Evolutionary conservation across 2,888 invertebrate genomes (phyloP).

Genomic region (Ypsolopha scabrella): DNA sequence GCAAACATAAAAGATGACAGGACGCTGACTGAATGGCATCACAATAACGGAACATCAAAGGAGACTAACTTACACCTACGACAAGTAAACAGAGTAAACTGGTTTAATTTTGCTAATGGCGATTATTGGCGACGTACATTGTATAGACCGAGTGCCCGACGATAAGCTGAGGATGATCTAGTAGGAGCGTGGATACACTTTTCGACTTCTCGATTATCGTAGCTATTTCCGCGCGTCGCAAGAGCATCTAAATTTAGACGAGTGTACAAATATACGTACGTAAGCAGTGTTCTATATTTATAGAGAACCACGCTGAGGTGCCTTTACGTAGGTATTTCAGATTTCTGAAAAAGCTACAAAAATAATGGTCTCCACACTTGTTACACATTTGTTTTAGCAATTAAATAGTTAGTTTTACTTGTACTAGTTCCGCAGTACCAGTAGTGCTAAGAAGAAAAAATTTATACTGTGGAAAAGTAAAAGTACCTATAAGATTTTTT

Average conservation of each 20-base stretch:
- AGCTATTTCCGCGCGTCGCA: conserved; percentile 36
- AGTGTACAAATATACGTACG: conserved; percentile 37
- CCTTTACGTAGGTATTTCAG: not conserved
- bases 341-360: not conserved
- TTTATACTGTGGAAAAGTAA: not conserved
- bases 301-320: conserved; percentile 16
- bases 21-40: no score
- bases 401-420: not conserved
- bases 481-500: no score
- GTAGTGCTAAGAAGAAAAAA: not conserved
- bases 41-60: no score
- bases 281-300: conserved; percentile 29
- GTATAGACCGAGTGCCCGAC: no score
- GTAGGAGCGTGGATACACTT: conserved; percentile 5
- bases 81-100: no score
- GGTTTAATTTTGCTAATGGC: no score
- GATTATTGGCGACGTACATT: no score
- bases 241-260: conserved; percentile 41
- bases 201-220: conserved; percentile 20
- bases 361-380: not conserved
- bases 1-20: no score
- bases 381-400: not conserved
- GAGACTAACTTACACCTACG: no score
- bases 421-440: not conserved
- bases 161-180: not conserved